Evolutionary conservation across 2,888 invertebrate genomes (phyloP).

Genomic region (Maniola hyperantus): DNA sequence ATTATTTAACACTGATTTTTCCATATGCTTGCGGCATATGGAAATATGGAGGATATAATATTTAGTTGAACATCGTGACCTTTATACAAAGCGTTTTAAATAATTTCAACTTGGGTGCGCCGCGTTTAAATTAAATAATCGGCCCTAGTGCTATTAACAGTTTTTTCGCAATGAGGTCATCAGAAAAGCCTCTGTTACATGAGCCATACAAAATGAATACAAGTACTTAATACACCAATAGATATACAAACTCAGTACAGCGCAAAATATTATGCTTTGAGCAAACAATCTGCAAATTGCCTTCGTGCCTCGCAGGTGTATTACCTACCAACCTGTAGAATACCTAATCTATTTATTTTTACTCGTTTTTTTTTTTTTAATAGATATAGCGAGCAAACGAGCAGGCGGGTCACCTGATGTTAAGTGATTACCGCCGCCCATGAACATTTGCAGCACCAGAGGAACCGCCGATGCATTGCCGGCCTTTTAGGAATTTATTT

Average conservation of each 20-base stretch:
- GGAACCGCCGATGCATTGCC: too few species aligned
- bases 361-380: background rate
- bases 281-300: constrained; percentile 53
- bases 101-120: constrained; percentile 51
- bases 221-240: constrained; percentile 42
- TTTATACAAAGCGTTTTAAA: constrained; percentile 35
- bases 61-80: constrained; percentile 35
- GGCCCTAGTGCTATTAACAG: constrained; percentile 39
- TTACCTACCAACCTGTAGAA: background rate
- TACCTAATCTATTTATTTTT: too few species aligned
- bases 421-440: too few species aligned
- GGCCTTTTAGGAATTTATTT: too few species aligned
- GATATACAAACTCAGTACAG: constrained; percentile 32
- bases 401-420: too few species aligned
- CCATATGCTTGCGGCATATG: constrained; percentile 64
- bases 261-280: constrained; percentile 52
- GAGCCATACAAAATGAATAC: constrained; percentile 60
- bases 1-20: too few species aligned
- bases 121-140: constrained; percentile 45
- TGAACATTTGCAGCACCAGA: too few species aligned
- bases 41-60: too few species aligned
- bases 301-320: constrained; percentile 60
- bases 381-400: too few species aligned
- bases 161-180: constrained; percentile 70
- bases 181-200: constrained; percentile 52